Conservation (phyloP, 2,797 vertebrate genomes). For the Anas georgica region DNA sequence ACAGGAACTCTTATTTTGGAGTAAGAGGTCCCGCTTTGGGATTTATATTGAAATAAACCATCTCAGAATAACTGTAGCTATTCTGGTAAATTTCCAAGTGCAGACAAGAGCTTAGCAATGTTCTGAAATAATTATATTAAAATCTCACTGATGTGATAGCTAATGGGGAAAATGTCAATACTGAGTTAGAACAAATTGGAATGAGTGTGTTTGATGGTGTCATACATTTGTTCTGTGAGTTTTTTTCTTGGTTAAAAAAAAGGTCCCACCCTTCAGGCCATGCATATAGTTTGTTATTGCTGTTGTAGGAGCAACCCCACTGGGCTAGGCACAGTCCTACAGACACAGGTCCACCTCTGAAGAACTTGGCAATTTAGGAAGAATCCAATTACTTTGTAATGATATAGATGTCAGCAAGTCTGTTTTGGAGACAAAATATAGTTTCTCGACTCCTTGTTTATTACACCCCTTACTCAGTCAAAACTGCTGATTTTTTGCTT, state of each 20-base stretch:
- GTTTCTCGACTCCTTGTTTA: not conserved
- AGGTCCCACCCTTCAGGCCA: not conserved
- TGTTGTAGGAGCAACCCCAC: not conserved
- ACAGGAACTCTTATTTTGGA: conserved; percentile 50
- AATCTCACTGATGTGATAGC: conserved; percentile 2
- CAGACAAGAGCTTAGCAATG: conserved; percentile 6
- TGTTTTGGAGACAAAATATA: conserved; percentile 11
- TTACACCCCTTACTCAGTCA: not conserved
- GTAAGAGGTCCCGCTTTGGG: conserved; percentile 39
- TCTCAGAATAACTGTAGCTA: conserved; percentile 38
- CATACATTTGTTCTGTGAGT: not conserved
- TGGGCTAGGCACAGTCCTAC: not conserved
- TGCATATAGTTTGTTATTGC: not conserved
- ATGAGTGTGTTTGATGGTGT: not conserved
- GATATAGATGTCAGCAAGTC: not conserved
- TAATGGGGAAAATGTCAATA: conserved; percentile 34
- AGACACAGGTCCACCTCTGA: not conserved
- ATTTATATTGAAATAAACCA: conserved; percentile 53
- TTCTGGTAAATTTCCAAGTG: conserved; percentile 51
- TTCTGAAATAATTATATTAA: conserved; percentile 54
- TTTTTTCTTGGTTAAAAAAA: not conserved
- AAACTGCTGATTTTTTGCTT: not conserved
- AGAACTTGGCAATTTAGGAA: not conserved
- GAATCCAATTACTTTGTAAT: not conserved
- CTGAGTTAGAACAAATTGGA: not conserved